Base-by-base conservation (phyloP, 1,140 invertebrate genomes). In the Latrodectus geometricus region DNA sequence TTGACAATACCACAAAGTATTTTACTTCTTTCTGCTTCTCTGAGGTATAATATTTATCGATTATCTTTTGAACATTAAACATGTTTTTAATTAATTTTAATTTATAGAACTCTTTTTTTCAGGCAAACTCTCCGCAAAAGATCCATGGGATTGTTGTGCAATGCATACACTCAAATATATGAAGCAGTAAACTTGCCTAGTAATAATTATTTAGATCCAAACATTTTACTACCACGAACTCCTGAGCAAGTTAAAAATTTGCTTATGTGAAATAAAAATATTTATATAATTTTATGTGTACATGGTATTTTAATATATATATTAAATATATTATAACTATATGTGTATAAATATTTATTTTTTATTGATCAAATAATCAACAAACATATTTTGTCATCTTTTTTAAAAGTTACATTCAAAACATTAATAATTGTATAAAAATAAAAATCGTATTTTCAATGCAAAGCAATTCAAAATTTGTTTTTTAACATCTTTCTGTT, bases 131-230 rank as follows among this genome's bases (percentile, higher is more conserved):
- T 97, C 0, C 95, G 96, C 88, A 95, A 94, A 90, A 92, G 95
- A 87, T 94, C 97, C 15, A 95, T 96, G 90, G 95, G 96, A 91
- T 94, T 98, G 0, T 94, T 98, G 80, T 93, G 95, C 86, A 94
- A 96, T 56, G 96, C 97, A 89, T 99, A 98, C 90, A 94, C 94
- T 88, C 95, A 97, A 91, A 93, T 99, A 4, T 96, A 96, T 91
- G 93, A 94, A 73, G 94, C 94, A 79, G 94, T 97, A 35, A 92
- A 95, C 89, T 93, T 96, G 91, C 93, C 95, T 9, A 91, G 91
- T 49, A 96, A 97, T 93, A 92, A 94, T 21, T 98, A 98, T 91
- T 91, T 93, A 89, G 95, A 96, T 90, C 94, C 95, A 9, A 90
- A 92, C 61, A 90, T 91, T 87, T 93, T 97, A 88, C 94, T 97